Conservation (phyloP, 1,140 invertebrate species). For the Scaptomyza pallida region DNA sequence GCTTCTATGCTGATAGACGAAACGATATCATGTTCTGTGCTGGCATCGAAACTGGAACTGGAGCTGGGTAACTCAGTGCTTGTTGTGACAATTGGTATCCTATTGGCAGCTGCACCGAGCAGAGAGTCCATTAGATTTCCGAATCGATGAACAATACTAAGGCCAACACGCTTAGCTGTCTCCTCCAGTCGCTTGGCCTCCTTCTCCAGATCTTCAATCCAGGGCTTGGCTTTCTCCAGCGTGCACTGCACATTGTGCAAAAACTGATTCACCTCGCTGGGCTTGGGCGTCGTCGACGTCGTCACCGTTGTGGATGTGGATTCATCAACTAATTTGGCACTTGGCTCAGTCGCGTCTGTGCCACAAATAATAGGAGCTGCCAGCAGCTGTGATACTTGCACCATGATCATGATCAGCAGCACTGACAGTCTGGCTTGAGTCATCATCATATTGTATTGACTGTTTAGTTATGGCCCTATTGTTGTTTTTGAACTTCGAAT, state of each 20-base stretch:
- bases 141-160: conserved; percentile 49
- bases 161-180: conserved; percentile 51
- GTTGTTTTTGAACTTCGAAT: not conserved
- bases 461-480: not conserved
- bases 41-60: conserved; percentile 12
- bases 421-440: conserved; percentile 27
- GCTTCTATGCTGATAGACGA: not conserved
- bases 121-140: conserved; percentile 43
- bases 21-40: not conserved
- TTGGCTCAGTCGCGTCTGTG: conserved; percentile 8
- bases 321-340: conserved; percentile 17
- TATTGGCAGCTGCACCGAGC: conserved; percentile 21
- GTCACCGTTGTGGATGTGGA: not conserved
- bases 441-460: conserved; percentile 21
- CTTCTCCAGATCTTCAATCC: conserved; percentile 72
- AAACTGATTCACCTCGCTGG: conserved; percentile 70
- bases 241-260: conserved; percentile 73
- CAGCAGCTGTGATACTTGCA: conserved; percentile 30
- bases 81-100: not conserved
- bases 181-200: conserved; percentile 70
- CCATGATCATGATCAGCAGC: conserved; percentile 16
- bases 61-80: not conserved
- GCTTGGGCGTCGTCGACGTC: conserved; percentile 34
- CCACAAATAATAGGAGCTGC: conserved; percentile 61
- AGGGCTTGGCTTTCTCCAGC: conserved; percentile 71